Conservation (phyloP, 2,113 vertebrate genomes). For the Chaetodon trifascialis region DNA sequence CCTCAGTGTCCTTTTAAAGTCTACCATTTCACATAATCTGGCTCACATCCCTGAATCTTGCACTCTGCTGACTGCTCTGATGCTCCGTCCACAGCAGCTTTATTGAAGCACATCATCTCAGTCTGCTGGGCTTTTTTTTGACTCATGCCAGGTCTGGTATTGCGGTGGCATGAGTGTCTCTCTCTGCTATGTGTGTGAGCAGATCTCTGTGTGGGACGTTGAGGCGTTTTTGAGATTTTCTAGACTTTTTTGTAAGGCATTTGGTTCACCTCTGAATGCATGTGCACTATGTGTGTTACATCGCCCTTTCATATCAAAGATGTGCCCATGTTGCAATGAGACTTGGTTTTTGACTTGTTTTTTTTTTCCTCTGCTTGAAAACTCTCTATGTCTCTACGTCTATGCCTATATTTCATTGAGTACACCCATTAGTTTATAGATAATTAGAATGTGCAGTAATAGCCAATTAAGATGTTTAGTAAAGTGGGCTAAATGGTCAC, state of each 20-base stretch:
- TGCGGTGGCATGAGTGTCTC: not conserved
- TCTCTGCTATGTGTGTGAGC: not conserved
- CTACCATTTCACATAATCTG: slow-evolving; percentile 2
- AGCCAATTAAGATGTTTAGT: slow-evolving; percentile 46
- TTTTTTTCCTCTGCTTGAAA: not conserved
- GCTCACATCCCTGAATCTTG: not conserved
- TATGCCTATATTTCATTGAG: not conserved
- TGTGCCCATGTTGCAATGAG: not conserved
- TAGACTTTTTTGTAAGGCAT: not conserved
- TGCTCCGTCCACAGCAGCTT: not conserved
- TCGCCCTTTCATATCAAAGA: not conserved
- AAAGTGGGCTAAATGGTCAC: slow-evolving; percentile 51
- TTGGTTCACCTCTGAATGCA: not conserved
- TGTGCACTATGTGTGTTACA: not conserved
- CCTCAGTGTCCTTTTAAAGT: not conserved
- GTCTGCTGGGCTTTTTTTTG: slow-evolving; percentile 5
- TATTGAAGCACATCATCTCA: slow-evolving; percentile 17
- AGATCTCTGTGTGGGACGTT: slow-evolving; percentile 8
- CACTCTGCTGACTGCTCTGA: slow-evolving; percentile 16
- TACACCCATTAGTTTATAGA: slow-evolving; percentile 20
- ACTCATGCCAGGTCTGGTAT: not conserved
- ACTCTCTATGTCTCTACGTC: too few species aligned
- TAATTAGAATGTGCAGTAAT: slow-evolving; percentile 26
- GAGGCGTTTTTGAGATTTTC: not conserved
- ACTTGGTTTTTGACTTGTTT: too few species aligned